A percentile compares a stretch with the other conserved stretches of the same genome.
phyloP scores from a whole-genome alignment of 2,113 vertebrate species.

The Rhea pennata region DNA sequence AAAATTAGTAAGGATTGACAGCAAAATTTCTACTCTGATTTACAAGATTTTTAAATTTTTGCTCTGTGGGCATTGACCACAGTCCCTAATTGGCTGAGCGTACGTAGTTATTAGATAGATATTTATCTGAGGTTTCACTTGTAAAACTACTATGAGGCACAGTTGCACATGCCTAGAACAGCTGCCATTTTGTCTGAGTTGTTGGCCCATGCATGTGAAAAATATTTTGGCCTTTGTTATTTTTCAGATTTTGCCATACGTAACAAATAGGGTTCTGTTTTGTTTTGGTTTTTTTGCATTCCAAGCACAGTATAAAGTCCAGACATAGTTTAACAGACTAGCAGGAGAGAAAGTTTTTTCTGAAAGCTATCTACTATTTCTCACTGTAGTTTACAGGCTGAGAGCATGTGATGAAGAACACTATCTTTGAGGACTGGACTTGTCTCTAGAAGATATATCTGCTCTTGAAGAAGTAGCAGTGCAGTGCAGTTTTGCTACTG shows the following conservation, averaged over 20 bases:
- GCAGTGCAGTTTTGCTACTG: neutral
- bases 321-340: neutral
- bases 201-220: neutral
- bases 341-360: neutral
- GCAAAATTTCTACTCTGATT: neutral
- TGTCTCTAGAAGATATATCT: neutral
- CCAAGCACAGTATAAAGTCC: neutral
- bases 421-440: neutral
- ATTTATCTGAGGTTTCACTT: too few species aligned
- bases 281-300: neutral
- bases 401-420: neutral
- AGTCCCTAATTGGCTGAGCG: neutral
- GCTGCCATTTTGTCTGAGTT: too few species aligned
- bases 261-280: neutral
- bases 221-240: neutral
- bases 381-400: neutral
- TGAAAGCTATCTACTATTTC: neutral
- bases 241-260: neutral
- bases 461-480: fast-evolving
- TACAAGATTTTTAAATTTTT: neutral
- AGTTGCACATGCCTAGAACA: too few species aligned
- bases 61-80: neutral
- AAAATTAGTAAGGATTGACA: neutral
- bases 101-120: neutral
- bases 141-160: too few species aligned